Evolutionary conservation across 2,113 vertebrate genomes (phyloP).

Genomic region (Oncorhynchus keta): DNA sequence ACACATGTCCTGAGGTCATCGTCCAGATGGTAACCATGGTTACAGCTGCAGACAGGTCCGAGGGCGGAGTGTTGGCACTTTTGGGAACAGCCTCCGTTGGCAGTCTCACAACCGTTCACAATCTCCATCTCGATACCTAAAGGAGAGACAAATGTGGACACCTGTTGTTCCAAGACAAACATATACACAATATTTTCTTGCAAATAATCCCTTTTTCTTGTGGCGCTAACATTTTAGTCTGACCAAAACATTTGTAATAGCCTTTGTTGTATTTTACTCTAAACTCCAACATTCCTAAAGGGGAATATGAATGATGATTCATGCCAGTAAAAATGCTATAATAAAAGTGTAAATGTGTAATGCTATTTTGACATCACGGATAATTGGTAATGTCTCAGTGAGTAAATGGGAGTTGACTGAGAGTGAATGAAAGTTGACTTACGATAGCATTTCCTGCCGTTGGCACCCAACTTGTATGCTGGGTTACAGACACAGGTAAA

Average conservation of each 20-base stretch:
- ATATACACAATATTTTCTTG: no score
- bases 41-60: constrained; percentile 85
- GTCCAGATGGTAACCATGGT: constrained; percentile 79
- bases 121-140: constrained; percentile 97
- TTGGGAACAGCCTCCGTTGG: constrained; percentile 89
- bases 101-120: constrained; percentile 88
- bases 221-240: neutral
- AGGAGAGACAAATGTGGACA: neutral
- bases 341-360: no score
- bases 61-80: constrained; percentile 82
- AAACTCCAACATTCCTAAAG: neutral
- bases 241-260: neutral
- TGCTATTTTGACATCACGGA: no score
- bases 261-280: neutral
- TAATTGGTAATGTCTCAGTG: no score
- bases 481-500: constrained; percentile 83
- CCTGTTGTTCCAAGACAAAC: no score
- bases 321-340: no score
- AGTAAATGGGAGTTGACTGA: no score
- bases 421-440: constrained; percentile 58
- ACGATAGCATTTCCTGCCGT: constrained; percentile 90
- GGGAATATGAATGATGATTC: no score
- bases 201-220: no score
- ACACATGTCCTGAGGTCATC: constrained; percentile 84
- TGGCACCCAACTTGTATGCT: constrained; percentile 87